These are phyloP conservation scores for Eulithis testata DNA, from an alignment of 2,888 invertebrate species.

Conservation along the genomic window DNA sequence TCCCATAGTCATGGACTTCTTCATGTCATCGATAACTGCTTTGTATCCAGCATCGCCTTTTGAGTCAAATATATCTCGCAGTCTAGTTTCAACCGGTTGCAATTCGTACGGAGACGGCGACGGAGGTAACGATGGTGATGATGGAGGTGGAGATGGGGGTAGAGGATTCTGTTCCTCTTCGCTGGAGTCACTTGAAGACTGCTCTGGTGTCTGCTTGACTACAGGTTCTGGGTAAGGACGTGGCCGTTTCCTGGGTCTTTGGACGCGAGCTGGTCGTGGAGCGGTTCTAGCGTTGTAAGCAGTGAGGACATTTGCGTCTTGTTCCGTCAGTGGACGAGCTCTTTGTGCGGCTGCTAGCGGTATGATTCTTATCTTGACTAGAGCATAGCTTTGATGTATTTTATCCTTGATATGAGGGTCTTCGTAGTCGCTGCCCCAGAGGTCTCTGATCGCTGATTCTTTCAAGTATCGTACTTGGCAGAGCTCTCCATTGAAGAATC, in stretches of 20 bases:
- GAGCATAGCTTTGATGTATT: slow-evolving; percentile 79
- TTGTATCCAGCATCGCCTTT: slow-evolving; percentile 83
- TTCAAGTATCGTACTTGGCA: slow-evolving; percentile 81
- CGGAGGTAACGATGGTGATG: slow-evolving; percentile 75
- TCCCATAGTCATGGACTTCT: slow-evolving; percentile 82
- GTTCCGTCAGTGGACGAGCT: slow-evolving; percentile 76
- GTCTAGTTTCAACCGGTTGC: slow-evolving; percentile 75
- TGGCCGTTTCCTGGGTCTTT: slow-evolving; percentile 66
- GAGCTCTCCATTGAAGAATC: slow-evolving; percentile 82
- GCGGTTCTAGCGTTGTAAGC: slow-evolving; percentile 82
- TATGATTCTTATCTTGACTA: slow-evolving; percentile 81
- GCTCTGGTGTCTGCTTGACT: slow-evolving; percentile 57
- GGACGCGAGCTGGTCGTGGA: slow-evolving; percentile 71
- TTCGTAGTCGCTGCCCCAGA: slow-evolving; percentile 81
- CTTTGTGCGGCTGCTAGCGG: slow-evolving; percentile 78
- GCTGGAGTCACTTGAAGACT: slow-evolving; percentile 77
- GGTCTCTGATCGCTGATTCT: slow-evolving; percentile 80
- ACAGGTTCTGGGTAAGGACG: slow-evolving; percentile 72
- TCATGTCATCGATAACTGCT: slow-evolving; percentile 83
- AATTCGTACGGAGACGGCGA: slow-evolving; percentile 78
- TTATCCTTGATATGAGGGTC: slow-evolving; percentile 78
- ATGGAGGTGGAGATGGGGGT: slow-evolving; percentile 76
- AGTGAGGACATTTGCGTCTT: slow-evolving; percentile 80
- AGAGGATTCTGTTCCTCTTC: slow-evolving; percentile 78
- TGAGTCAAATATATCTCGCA: slow-evolving; percentile 78